phyloP scores from a whole-genome alignment of 2,797 vertebrate species.

The Melanogrammus aeglefinus region DNA sequence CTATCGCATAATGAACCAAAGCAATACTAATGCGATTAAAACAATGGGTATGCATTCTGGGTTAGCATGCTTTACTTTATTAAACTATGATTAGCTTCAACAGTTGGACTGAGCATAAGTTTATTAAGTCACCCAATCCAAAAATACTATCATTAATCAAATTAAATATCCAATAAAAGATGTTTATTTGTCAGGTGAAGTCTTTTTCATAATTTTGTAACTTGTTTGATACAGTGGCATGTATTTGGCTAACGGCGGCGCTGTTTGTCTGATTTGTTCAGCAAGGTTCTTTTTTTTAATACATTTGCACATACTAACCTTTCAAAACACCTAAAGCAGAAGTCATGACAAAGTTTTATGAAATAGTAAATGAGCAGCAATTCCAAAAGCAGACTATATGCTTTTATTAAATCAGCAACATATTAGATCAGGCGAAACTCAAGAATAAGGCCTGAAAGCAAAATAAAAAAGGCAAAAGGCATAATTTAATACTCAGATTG shows the following conservation, averaged over 20 bases:
- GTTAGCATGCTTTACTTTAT: not conserved
- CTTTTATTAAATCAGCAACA: slow-evolving; percentile 1
- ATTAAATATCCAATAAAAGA: not conserved
- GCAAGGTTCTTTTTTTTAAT: not conserved
- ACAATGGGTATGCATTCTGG: not conserved
- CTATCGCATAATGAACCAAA: not conserved
- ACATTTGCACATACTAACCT: not conserved
- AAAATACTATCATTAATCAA: not conserved
- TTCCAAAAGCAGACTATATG: not conserved
- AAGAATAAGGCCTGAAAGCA: not conserved
- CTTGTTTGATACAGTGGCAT: not conserved
- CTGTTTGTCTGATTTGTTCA: not conserved
- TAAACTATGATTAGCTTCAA: not conserved
- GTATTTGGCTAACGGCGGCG: not conserved
- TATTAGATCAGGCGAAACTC: not conserved
- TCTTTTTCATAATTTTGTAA: not conserved
- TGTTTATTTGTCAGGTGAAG: not conserved
- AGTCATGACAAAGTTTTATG: not conserved
- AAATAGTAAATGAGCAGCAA: not conserved
- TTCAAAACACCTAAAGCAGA: not conserved
- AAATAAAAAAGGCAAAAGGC: not conserved
- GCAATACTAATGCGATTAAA: not conserved
- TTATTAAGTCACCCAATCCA: not conserved
- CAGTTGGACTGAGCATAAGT: not conserved
- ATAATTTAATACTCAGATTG: not conserved